Base-by-base conservation (phyloP, 2,113 vertebrate species). In the Mormoops blainvillei region DNA sequence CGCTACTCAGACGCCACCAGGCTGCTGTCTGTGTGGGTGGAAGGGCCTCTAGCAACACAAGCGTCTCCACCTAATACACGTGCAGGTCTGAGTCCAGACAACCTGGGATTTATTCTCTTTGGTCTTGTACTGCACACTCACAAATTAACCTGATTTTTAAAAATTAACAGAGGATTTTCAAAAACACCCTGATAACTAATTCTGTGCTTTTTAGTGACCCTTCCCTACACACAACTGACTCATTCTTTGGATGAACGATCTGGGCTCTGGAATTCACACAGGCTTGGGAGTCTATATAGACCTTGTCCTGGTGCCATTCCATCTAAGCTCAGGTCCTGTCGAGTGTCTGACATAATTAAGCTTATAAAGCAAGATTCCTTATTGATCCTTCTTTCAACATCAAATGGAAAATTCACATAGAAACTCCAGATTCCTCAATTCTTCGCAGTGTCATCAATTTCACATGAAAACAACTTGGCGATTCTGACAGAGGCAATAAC, bases 401-500 rank as follows among this genome's bases (percentile, higher is more conserved):
- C 70, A 77, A 41, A 52, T 22, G 41, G 54, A 78, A 50, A 84
- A 77, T 19, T 36, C n/a, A 48, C 4, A 11, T 70, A 18, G n/a
- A 36, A 8, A 63, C 52, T 18, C 54, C 50, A 73, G 20, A 56
- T 52, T 67, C 65, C 52, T 24, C 70, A 63, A 11, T 45, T 63
- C 50, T 43, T 71, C 56, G 7, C 80, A 12, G 16, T 6, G 33
- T 18, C 61, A 45, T 43, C 26, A 20, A 52, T 28, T 50, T n/a
- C 26, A 14, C 3, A n/a, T 1, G 20, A 67, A 10, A 52, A 50
- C 58, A 13, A n/a, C 38, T 4, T 18, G 50, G 41, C 3, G 0
- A 20, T 38, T 24, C 16, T n/a, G 45, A 67, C 15, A 2, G 2
- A 10, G 26, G 28, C 18, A 8, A 41, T 14, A 4, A n/a, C 22